Evolutionary conservation across 1,140 invertebrate species (phyloP), one percentile per base, ranked within the genome.

Genomic region (Luehdorfia chinensis): DNA sequence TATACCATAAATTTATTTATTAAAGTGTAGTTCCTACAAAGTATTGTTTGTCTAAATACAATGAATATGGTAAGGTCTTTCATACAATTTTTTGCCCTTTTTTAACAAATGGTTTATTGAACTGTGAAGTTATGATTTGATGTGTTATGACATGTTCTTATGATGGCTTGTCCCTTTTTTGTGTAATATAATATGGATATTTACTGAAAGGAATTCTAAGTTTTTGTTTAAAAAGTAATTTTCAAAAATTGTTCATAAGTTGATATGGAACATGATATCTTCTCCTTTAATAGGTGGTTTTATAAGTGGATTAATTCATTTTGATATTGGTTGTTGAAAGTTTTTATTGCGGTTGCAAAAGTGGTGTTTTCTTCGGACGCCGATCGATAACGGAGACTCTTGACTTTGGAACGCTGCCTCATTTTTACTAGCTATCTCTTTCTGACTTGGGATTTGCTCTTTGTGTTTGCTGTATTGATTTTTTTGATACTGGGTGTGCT

Each of bases 371-470:
- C 30, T 59, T 51, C 46, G 41, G 54, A 68, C 56, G 57, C 68
- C 66, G 79, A 84, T 84, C 80, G 71, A 84, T 84, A 67, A 51
- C 43, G 68, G 59, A 78, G 72, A 80, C 80, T 78, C 80, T 84
- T 84, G 80, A 84, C 75, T 84, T 68, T 62, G 48, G 67, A 54
- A 59, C 41, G 61, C 62, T 57, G 58, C 67, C 65, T 70, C 64
- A 64, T 71, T 71, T 75, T 72, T 74, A 41, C 58, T 52, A 59
- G 47, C 63, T 64, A 21, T 84, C 80, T 61, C 66, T 63, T 60
- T 84, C 62, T 45, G 55, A 65, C 73, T 41, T 58, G 56, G 50
- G 63, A 81, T 70, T 77, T 75, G 27, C 39, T 61, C 65, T 75
- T 74, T 71, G 74, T 75, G 64, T 77, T 68, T 76, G 56, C 47